phyloP scores from a whole-genome alignment of 2,113 vertebrate species.

The Tor tambroides region DNA sequence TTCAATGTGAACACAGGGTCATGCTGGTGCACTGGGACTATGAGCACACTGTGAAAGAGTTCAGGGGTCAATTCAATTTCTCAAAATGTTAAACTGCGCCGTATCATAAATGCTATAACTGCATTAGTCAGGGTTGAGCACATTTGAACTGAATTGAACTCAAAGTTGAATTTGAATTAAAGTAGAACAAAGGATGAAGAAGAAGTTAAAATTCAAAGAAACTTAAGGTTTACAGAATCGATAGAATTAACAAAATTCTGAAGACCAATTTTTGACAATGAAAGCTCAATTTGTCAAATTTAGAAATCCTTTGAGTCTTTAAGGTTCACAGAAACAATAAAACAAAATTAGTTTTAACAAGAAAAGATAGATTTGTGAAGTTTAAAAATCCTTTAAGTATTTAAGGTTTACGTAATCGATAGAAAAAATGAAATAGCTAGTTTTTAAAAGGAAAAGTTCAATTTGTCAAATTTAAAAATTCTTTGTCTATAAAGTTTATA shows the following conservation, averaged over 20 bases:
- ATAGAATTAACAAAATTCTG: too few species aligned
- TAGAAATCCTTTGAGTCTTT: neutral
- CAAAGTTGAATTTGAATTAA: neutral
- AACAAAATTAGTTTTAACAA: too few species aligned
- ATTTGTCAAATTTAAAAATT: neutral
- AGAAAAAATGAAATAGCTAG: too few species aligned
- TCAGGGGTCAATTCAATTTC: neutral
- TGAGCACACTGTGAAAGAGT: neutral
- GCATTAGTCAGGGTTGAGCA: neutral
- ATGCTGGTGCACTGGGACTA: neutral
- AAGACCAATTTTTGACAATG: neutral
- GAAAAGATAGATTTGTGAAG: too few species aligned
- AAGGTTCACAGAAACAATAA: neutral
- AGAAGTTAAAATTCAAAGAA: neutral
- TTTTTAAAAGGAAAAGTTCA: too few species aligned
- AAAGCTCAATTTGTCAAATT: neutral
- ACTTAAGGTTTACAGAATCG: too few species aligned
- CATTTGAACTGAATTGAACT: neutral
- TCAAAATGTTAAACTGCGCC: constrained; percentile 8
- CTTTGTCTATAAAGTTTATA: too few species aligned
- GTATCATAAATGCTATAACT: neutral
- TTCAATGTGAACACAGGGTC: neutral
- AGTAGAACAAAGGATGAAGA: neutral
- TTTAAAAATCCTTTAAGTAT: too few species aligned
- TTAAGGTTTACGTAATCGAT: too few species aligned